Evolutionary conservation across 2,113 vertebrate genomes (phyloP).

Genomic region (Thunnus thynnus): DNA sequence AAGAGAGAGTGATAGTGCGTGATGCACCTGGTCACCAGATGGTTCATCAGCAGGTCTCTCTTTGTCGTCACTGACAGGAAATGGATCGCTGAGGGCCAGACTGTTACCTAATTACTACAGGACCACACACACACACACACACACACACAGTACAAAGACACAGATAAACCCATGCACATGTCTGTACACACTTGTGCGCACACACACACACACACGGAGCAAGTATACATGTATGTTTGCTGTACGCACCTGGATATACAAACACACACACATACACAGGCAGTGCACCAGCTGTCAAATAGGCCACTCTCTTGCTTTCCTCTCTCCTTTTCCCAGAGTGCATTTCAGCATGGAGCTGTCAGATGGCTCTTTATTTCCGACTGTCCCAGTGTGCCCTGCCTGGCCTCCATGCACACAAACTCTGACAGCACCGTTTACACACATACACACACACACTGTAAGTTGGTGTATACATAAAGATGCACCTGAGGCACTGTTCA

Average conservation of each 20-base stretch:
- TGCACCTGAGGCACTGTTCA: background rate
- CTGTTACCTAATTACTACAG: conserved; percentile 70
- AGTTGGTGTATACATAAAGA: background rate
- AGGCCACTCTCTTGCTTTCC: conserved; percentile 45
- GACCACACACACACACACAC: conserved; percentile 53
- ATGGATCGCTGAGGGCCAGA: conserved; percentile 74
- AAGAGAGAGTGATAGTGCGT: background rate
- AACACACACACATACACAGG: conserved; percentile 28
- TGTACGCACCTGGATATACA: background rate
- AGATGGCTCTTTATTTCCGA: conserved; percentile 66
- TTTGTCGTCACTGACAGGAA: conserved; percentile 77
- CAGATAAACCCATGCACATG: background rate
- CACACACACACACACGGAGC: background rate
- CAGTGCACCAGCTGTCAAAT: conserved; percentile 55
- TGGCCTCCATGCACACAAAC: conserved; percentile 40
- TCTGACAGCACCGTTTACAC: conserved; percentile 42
- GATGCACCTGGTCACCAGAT: conserved; percentile 78
- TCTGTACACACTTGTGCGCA: background rate
- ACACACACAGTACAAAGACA: conserved; percentile 13
- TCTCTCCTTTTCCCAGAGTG: conserved; percentile 64
- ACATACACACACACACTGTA: conserved; percentile 20
- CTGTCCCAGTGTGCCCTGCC: conserved; percentile 46
- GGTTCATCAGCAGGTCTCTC: conserved; percentile 77
- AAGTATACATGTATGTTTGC: background rate
- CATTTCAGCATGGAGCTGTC: conserved; percentile 70